Conservation (phyloP, 2,797 vertebrate genomes). For the Anguilla obscura region DNA sequence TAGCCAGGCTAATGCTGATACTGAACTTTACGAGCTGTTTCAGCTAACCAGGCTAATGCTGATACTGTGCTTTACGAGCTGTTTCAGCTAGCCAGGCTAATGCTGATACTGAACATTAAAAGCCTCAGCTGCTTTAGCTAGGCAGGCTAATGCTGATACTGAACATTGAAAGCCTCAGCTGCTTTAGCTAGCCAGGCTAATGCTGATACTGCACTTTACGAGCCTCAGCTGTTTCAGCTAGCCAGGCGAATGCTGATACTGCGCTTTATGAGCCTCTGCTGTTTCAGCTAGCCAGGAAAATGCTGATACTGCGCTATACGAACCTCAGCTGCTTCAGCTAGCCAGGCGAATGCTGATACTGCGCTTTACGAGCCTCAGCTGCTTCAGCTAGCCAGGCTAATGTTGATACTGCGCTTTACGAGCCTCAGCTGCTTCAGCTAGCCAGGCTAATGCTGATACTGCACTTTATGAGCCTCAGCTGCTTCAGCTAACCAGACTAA, state of each 20-base stretch:
- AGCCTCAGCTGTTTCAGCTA: too few relatives aligned
- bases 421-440: too few relatives aligned
- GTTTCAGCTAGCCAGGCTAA: not conserved
- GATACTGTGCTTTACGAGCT: not conserved
- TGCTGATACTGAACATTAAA: not conserved
- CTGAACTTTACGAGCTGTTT: not conserved
- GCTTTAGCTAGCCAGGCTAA: not conserved
- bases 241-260: not conserved
- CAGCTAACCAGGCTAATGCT: not conserved
- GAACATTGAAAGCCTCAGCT: not conserved
- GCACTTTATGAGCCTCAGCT: too few relatives aligned
- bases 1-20: not conserved
- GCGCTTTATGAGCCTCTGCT: not conserved
- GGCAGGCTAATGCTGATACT: not conserved
- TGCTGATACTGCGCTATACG: not conserved
- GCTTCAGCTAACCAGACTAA: not conserved
- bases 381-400: not conserved
- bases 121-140: not conserved
- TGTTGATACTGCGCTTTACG: not conserved
- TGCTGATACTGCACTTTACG: not conserved
- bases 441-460: not conserved
- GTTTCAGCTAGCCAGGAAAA: not conserved
- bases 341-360: not conserved
- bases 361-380: not conserved
- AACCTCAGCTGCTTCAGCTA: not conserved